Conservation (phyloP, 1,140 invertebrate genomes). For the Trichonephila clavata region DNA sequence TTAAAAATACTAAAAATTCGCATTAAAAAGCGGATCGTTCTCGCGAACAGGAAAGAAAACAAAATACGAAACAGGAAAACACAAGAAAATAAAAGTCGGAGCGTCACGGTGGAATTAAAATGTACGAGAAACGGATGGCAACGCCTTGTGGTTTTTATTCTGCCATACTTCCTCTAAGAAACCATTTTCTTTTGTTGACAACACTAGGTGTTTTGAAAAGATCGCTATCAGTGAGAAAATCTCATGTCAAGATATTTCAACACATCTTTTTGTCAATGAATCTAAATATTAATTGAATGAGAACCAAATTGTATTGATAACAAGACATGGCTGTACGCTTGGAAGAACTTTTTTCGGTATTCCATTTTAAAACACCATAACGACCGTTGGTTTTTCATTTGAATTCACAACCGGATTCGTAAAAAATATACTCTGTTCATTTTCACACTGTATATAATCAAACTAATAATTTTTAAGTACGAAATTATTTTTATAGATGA, state of each 20-base stretch:
- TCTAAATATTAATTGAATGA: background rate
- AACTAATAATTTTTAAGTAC: too few relatives aligned
- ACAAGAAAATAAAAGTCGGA: constrained; percentile 69
- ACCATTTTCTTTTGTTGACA: constrained; percentile 54
- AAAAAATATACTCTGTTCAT: too few relatives aligned
- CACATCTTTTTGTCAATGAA: background rate
- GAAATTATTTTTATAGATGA: too few relatives aligned
- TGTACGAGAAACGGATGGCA: constrained; percentile 73
- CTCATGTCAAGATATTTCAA: constrained; percentile 1
- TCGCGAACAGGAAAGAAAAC: constrained; percentile 31
- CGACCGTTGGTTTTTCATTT: too few relatives aligned
- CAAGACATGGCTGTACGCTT: background rate
- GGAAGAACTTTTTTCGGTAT: too few relatives aligned
- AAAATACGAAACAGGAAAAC: constrained; percentile 13
- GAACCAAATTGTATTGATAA: background rate
- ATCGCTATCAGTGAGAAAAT: constrained; percentile 32
- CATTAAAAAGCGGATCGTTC: background rate
- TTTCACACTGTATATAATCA: too few relatives aligned
- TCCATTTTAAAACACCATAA: too few relatives aligned
- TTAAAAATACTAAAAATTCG: background rate
- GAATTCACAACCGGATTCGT: too few relatives aligned
- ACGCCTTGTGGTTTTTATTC: constrained; percentile 58
- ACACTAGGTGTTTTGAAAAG: constrained; percentile 15
- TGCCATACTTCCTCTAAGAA: constrained; percentile 10
- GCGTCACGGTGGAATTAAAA: constrained; percentile 53